phyloP scores from a whole-genome alignment of 2,797 vertebrate species.

The Nasua narica region DNA sequence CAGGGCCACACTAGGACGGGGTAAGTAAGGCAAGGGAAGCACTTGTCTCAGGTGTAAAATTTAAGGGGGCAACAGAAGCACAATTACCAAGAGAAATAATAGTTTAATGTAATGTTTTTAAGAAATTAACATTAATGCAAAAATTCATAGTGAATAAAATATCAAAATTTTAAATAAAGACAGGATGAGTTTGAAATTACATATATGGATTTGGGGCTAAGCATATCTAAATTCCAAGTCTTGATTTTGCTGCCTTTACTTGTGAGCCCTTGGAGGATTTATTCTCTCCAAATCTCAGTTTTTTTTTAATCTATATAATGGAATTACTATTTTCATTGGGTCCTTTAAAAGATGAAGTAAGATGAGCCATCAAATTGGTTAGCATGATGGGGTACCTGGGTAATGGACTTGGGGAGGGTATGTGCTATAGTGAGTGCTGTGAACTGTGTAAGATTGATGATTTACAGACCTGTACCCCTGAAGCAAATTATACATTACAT shows the following conservation, averaged over 20 bases:
- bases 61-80: background rate
- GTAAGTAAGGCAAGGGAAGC: background rate
- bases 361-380: background rate
- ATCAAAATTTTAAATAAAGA: background rate
- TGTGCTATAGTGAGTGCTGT: too few relatives aligned
- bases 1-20: background rate
- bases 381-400: background rate
- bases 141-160: background rate
- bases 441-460: too few relatives aligned
- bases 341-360: background rate
- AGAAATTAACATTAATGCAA: background rate
- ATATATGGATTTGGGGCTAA: background rate
- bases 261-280: background rate
- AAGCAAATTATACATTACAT: too few relatives aligned
- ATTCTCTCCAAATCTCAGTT: background rate
- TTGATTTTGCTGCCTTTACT: background rate
- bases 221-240: background rate
- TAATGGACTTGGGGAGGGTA: too few relatives aligned
- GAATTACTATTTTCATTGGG: background rate
- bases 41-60: background rate
- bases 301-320: background rate
- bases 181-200: background rate
- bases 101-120: background rate
- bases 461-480: too few relatives aligned
- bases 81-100: background rate